Conservation (phyloP, 2,797 vertebrate species). For the Poecilia wingei region DNA sequence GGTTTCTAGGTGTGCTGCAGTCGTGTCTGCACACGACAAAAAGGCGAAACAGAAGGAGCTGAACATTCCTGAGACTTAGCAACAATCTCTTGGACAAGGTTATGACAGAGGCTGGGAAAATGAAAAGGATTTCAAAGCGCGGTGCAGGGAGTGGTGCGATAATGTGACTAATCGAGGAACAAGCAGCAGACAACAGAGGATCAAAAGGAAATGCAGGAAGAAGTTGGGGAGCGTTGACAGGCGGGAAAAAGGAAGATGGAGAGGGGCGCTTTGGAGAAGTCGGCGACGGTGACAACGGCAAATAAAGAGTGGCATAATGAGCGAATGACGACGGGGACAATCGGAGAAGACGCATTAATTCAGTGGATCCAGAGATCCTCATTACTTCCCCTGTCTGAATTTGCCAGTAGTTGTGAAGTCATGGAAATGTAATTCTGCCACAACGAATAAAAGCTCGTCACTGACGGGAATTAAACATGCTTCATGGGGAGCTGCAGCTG, state of each 20-base stretch:
- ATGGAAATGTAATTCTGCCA: conserved; percentile 74
- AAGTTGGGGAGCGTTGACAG: conserved; percentile 42
- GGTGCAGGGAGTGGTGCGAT: conserved; percentile 52
- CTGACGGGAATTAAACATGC: conserved; percentile 57
- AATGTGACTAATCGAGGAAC: conserved; percentile 65
- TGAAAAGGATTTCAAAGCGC: conserved; percentile 58
- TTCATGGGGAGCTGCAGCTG: conserved; percentile 28
- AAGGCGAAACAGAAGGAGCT: conserved; percentile 19
- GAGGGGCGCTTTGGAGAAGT: conserved; percentile 32
- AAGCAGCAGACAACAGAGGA: conserved; percentile 52
- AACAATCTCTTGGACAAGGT: conserved; percentile 53
- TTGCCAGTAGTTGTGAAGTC: conserved; percentile 69
- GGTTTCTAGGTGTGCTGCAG: conserved; percentile 51
- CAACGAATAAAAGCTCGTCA: conserved; percentile 69
- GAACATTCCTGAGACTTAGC: conserved; percentile 63
- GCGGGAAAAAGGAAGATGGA: conserved; percentile 32
- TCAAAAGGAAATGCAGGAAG: conserved; percentile 56
- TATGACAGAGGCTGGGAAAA: conserved; percentile 54
- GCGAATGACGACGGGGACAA: conserved; percentile 47
- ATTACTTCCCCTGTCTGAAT: conserved; percentile 66
- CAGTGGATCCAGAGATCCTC: conserved; percentile 58
- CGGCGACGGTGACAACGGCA: conserved; percentile 38
- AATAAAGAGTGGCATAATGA: conserved; percentile 60
- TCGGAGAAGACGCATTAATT: conserved; percentile 56
- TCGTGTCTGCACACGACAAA: conserved; percentile 67